Base-by-base conservation (phyloP, 2,888 invertebrate species). In the Cosmopolites sordidus region DNA sequence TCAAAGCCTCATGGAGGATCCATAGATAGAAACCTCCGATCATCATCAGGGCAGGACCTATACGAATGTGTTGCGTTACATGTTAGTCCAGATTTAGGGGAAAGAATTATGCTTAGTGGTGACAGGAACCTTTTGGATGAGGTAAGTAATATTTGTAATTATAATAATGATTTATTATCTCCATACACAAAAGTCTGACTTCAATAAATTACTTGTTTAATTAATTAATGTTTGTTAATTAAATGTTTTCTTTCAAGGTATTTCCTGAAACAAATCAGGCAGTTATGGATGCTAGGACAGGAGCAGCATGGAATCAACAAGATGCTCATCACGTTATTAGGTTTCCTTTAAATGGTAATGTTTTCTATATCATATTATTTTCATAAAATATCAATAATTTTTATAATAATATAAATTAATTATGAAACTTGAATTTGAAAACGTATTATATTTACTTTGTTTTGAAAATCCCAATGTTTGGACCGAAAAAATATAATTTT, bases 321-420 rank as follows among this genome's bases (percentile, higher is more conserved):
- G 91, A 90, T 74, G 83, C 86, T 59, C 82, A 87, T 48, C 88
- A 88, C 75, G 87, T 91, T 29, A 89, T 91, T 62, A 79, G 92
- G 55, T 92, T 90, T 69, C 91, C 91, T 9, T 76, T 92, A 50
- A 92, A 91, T 73, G 91, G 91, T 58, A 53, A 49, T n/a, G n/a
- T n/a, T n/a, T n/a, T n/a, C n/a, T n/a, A n/a, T n/a, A n/a, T n/a
- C n/a, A n/a, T n/a, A n/a, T n/a, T n/a, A n/a, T n/a, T n/a, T n/a
- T n/a, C n/a, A n/a, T n/a, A n/a, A n/a, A n/a, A n/a, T n/a, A n/a
- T n/a, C n/a, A n/a, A n/a, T n/a, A n/a, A n/a, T n/a, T n/a, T n/a
- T n/a, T n/a, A n/a, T n/a, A n/a, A n/a, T n/a, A n/a, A n/a, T n/a
- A n/a, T n/a, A n/a, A n/a, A n/a, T n/a, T n/a, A n/a, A n/a, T n/a